Evolutionary conservation across 2,888 invertebrate genomes (phyloP), one percentile per base, ranked within the genome.

Genomic region (Plagodis pulveraria): DNA sequence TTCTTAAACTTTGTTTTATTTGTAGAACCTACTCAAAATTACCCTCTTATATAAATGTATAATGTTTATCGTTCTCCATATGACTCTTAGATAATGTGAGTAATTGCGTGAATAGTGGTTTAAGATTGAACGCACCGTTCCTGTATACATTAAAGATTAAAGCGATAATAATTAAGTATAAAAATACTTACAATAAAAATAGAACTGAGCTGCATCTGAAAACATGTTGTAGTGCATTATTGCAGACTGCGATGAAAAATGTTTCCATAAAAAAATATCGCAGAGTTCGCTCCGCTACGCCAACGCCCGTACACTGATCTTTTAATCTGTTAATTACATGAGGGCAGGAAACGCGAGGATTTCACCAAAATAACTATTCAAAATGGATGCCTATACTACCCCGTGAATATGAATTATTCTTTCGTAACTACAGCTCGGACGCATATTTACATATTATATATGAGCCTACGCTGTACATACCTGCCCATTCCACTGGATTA

Each of bases 281-380:
- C 65, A 60, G 73, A 72, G 69, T 74, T 74, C 77, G 74, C 77
- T 75, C 69, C 73, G 67, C 71, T 71, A 66, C 68, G 72, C 69
- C 40, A 40, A 10, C 40, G 40, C 10, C 5, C 40, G 40, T 6
- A 61, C 75, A 70, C 76, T 83, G 86, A 88, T 87, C 83, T 86
- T 86, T 87, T 88, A 89, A 89, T 88, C 88, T 86, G 86, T 85
- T 87, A 88, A 89, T 89, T 87, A 88, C 87, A n/a, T n/a, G n/a
- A n/a, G 83, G 78, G 83, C 81, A 77, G 81, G 74, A 78, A 81
- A 77, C 77, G 78, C 76, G 72, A 71, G 82, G 81, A 81, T 86
- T 85, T 80, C 77, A 71, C 77, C 77, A 75, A 87, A 88, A 86
- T 83, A 85, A 81, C 83, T 84, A 83, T 80, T 78, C 81, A 84